phyloP scores from a whole-genome alignment of 2,888 invertebrate genomes.

The Fragum fragum region DNA sequence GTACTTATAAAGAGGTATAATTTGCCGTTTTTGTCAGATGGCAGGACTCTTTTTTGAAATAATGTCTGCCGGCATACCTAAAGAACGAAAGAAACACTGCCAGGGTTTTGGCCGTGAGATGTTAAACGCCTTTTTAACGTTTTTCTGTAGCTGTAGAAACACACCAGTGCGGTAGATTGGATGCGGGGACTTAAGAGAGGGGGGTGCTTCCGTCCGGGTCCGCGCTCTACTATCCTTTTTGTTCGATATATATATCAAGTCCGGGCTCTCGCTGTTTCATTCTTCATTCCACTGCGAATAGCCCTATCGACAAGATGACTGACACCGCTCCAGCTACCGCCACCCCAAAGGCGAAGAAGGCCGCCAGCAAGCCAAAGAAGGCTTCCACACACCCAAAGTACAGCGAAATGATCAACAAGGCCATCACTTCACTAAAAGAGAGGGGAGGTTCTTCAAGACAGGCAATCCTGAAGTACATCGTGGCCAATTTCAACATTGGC shows the following conservation, averaged over 20 bases:
- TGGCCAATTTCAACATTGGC: slow-evolving; percentile 86
- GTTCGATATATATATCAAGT: slow-evolving; percentile 45
- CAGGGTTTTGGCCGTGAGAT: too few species aligned
- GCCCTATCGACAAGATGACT: slow-evolving; percentile 2
- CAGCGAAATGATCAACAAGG: slow-evolving; percentile 87
- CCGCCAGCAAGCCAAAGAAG: slow-evolving; percentile 77
- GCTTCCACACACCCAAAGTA: slow-evolving; percentile 85
- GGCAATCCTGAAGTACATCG: slow-evolving; percentile 87
- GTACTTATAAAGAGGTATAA: too few species aligned
- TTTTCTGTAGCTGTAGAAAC: too few species aligned
- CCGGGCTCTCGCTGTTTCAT: neutral
- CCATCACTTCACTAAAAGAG: slow-evolving; percentile 86
- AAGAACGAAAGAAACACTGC: too few species aligned
- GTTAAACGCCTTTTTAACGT: too few species aligned
- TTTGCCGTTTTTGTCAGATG: too few species aligned
- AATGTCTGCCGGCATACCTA: too few species aligned
- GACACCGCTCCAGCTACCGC: slow-evolving; percentile 60
- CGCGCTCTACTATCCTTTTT: slow-evolving; percentile 55
- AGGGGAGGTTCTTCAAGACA: slow-evolving; percentile 87
- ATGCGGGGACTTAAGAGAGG: too few species aligned
- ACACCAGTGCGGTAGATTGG: too few species aligned
- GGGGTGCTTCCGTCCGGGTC: slow-evolving; percentile 73
- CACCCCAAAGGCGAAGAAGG: slow-evolving; percentile 66
- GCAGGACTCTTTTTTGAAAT: too few species aligned
- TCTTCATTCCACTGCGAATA: neutral